Conservation (phyloP, 2,113 vertebrate genomes). For the Arvicanthis niloticus region DNA sequence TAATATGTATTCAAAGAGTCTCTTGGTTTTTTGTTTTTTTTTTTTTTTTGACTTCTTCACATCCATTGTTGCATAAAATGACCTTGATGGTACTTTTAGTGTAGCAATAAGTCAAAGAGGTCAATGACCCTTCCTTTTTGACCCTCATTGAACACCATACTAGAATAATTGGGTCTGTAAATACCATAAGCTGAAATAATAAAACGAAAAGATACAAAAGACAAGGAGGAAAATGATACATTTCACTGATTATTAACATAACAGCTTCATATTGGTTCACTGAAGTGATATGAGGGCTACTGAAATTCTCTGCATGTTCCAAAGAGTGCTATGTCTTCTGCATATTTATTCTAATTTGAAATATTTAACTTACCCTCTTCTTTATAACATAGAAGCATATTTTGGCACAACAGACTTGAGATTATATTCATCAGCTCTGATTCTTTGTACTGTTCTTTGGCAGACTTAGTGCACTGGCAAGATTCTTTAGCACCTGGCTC, state of each 20-base stretch:
- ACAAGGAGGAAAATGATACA: not conserved
- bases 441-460: not conserved
- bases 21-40: no score
- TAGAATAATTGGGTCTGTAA: not conserved
- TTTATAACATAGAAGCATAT: not conserved
- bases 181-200: not conserved
- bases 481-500: not conserved
- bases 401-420: not conserved
- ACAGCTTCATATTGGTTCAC: not conserved
- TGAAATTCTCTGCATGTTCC: not conserved
- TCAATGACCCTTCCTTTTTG: not conserved
- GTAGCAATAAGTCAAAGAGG: not conserved
- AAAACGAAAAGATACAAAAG: not conserved
- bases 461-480: not conserved
- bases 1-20: not conserved
- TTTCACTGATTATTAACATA: not conserved
- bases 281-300: no score
- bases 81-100: not conserved
- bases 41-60: not conserved
- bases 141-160: not conserved
- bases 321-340: not conserved
- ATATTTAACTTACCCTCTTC: not conserved
- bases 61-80: not conserved
- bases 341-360: not conserved
- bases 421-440: not conserved